Evolutionary conservation across 2,888 invertebrate genomes (phyloP), one percentile per base, ranked within the genome.

Genomic region (Stenchaetothrips biformis): DNA sequence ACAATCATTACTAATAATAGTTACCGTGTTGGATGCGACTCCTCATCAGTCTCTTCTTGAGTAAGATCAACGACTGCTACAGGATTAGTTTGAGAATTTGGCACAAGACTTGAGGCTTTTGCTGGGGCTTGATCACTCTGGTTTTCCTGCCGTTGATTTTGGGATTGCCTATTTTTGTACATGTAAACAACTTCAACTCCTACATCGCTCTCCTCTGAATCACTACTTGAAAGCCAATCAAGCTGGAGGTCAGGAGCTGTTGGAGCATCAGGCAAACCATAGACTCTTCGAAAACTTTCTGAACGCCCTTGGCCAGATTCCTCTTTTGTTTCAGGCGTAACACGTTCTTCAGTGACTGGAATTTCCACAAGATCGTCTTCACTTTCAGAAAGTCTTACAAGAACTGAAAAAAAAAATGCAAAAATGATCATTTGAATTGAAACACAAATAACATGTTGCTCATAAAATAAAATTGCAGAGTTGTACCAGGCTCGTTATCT

Each of bases 181-280:
- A 67, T 67, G 21, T 67, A 67, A 85, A 11, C 84, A 85, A 67
- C 67, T 9, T 67, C 67, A 85, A 92, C 92, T 83, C 92, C 92
- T 84, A 92, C 92, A 82, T 89, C 89, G 67, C 88, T 89, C 79
- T 90, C 91, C 83, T 89, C 89, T 80, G 88, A 88, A 83, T 89
- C 89, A 9, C 90, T 90, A 82, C 89, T 89, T 0, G 91, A 91
- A 0, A 93, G 89, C 92, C 94, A 94, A 86, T 94, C 93, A 77
- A 94, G 87, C 86, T 94, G 94, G 81, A 94, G 87, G 86, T 94
- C 94, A 0, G 94, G 94, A 9, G 92, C 92, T 7, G 89, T 88
- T 78, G 92, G 89, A 27, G 89, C 89, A 83, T 89, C 85, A 79
- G 84, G 18, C 82, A 67, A 18, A 67, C 21, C 21, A 21, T 21